Conservation (phyloP, 2,113 vertebrate species). For the Camarhynchus parvulus region DNA sequence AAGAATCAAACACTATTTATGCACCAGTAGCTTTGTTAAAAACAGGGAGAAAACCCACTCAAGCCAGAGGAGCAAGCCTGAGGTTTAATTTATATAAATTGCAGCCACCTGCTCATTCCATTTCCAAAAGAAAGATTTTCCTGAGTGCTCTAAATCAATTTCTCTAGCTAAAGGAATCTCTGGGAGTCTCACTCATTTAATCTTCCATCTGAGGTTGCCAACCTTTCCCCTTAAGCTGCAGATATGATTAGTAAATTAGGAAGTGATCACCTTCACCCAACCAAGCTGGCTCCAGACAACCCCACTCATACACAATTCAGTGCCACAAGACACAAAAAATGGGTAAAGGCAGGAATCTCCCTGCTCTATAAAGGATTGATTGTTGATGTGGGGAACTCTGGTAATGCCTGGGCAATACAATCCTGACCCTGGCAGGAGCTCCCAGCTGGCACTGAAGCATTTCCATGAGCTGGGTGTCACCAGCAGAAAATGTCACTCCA, state of each 20-base stretch:
- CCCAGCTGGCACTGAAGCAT: background rate
- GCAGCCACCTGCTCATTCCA: conserved; percentile 3
- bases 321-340: background rate
- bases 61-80: background rate
- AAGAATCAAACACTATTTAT: background rate
- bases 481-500: background rate
- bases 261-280: background rate
- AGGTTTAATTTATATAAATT: conserved; percentile 62
- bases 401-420: background rate
- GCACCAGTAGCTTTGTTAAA: conserved; percentile 17
- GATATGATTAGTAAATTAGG: background rate
- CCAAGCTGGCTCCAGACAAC: background rate
- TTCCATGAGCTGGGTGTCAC: background rate
- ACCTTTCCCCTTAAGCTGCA: background rate
- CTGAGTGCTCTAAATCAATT: conserved; percentile 33
- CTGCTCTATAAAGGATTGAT: background rate
- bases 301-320: background rate
- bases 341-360: background rate
- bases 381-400: background rate
- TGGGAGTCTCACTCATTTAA: background rate
- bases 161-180: background rate
- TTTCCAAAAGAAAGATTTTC: conserved; percentile 39
- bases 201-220: background rate
- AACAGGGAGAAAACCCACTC: background rate
- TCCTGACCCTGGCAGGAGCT: background rate